These are phyloP conservation scores for Lampris incognitus DNA, from an alignment of 2,113 vertebrate species.

Conservation along the genomic window DNA sequence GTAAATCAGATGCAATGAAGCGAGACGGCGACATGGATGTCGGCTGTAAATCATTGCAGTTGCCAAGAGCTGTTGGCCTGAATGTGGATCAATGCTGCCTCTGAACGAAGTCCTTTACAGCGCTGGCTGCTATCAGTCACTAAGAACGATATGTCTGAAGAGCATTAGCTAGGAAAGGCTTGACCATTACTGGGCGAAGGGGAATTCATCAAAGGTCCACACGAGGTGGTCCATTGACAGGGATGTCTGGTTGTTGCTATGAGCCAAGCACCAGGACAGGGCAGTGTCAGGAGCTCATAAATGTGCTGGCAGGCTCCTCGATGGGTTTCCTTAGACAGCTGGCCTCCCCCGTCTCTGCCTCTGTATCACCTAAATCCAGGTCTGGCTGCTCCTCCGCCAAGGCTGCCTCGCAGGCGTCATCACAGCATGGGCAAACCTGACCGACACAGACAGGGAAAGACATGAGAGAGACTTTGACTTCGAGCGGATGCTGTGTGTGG, in stretches of 20 bases:
- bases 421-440: slow-evolving; percentile 89
- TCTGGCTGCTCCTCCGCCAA: slow-evolving; percentile 79
- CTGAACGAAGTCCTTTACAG: slow-evolving; percentile 9
- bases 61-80: neutral
- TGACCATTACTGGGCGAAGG: neutral
- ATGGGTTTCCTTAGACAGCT: slow-evolving; percentile 49
- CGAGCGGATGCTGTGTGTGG: neutral
- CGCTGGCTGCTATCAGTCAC: slow-evolving; percentile 11
- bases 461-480: neutral
- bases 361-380: slow-evolving; percentile 79
- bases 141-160: neutral
- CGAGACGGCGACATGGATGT: slow-evolving; percentile 8
- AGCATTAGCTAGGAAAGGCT: neutral
- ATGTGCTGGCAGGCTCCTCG: slow-evolving; percentile 55
- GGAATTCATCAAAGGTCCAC: neutral
- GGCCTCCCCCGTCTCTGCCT: slow-evolving; percentile 73
- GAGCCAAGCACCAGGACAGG: neutral
- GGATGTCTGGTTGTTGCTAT: neutral
- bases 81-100: neutral
- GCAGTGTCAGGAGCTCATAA: slow-evolving; percentile 2
- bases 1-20: neutral
- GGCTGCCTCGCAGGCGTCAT: slow-evolving; percentile 63
- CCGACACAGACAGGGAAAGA: slow-evolving; percentile 29
- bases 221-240: neutral
- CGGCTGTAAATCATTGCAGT: neutral